Conservation (phyloP, 2,113 vertebrate genomes). For the Mesitornis unicolor region DNA sequence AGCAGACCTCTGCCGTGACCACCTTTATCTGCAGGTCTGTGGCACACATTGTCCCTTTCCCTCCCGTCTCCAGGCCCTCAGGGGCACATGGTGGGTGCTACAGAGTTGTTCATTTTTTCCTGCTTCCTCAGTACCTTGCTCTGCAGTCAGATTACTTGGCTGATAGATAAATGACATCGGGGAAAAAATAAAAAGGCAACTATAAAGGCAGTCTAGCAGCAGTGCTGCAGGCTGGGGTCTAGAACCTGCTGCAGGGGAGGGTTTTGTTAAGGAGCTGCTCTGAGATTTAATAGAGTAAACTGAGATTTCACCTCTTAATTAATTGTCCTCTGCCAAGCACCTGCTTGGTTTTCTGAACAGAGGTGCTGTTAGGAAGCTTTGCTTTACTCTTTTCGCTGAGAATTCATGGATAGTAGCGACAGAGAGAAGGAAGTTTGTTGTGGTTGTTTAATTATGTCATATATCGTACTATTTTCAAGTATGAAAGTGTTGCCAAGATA, state of each 20-base stretch:
- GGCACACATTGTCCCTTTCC: rapidly evolving
- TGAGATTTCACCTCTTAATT: conserved; percentile 15
- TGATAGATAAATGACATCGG: background rate
- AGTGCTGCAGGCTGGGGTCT: background rate
- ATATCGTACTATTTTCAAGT: background rate
- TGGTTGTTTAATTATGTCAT: conserved; percentile 22
- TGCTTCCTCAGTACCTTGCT: background rate
- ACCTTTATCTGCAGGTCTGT: background rate
- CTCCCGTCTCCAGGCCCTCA: background rate
- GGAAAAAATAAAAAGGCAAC: background rate
- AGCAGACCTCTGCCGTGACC: background rate
- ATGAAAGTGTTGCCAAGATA: background rate
- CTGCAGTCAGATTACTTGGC: background rate
- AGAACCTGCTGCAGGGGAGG: background rate
- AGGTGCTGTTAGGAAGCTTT: background rate
- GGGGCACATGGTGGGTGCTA: background rate
- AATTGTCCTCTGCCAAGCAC: background rate
- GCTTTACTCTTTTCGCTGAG: background rate
- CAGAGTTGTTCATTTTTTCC: background rate
- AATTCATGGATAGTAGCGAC: background rate
- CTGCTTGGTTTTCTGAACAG: background rate
- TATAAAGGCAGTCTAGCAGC: background rate
- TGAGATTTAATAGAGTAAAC: background rate
- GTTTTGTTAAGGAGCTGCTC: background rate
- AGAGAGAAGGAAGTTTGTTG: conserved; percentile 30